Evolutionary conservation across 2,113 vertebrate genomes (phyloP).

Genomic region (Ceuthmochares aereus): DNA sequence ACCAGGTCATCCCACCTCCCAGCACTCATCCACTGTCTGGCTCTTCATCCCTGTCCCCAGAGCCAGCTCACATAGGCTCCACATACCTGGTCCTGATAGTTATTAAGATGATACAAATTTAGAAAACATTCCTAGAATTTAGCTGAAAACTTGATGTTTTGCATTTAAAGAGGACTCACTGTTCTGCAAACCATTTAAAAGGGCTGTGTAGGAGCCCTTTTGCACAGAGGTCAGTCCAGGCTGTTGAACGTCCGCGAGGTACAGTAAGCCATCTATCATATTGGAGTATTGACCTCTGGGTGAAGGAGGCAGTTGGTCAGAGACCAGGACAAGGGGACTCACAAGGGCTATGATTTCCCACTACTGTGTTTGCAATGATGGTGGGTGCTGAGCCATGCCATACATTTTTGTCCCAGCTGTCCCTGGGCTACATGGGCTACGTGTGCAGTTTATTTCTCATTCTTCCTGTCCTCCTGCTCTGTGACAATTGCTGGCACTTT

Average conservation of each 20-base stretch:
- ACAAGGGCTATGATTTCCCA: not conserved
- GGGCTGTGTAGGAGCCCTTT: not conserved
- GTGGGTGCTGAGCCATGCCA: not conserved
- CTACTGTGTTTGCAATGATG: rapidly evolving
- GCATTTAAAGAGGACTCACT: not conserved
- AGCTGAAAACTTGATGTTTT: not conserved
- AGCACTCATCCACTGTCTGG: not conserved
- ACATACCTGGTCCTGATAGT: not conserved
- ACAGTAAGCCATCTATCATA: not conserved
- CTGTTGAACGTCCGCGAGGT: not conserved
- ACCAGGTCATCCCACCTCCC: not conserved
- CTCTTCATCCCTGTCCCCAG: not conserved
- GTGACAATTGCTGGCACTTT: not conserved
- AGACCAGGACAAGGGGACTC: no score
- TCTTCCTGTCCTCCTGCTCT: not conserved
- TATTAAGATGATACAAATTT: not conserved
- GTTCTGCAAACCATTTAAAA: not conserved
- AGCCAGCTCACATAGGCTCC: not conserved
- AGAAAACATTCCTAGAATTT: not conserved
- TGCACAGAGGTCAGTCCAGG: not conserved
- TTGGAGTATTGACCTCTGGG: not conserved
- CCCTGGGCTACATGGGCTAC: not conserved
- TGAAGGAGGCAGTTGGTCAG: not conserved
- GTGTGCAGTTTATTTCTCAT: not conserved
- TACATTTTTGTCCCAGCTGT: not conserved